Conservation (phyloP, 2,888 invertebrate species). For the Carpatolechia fugitivella region DNA sequence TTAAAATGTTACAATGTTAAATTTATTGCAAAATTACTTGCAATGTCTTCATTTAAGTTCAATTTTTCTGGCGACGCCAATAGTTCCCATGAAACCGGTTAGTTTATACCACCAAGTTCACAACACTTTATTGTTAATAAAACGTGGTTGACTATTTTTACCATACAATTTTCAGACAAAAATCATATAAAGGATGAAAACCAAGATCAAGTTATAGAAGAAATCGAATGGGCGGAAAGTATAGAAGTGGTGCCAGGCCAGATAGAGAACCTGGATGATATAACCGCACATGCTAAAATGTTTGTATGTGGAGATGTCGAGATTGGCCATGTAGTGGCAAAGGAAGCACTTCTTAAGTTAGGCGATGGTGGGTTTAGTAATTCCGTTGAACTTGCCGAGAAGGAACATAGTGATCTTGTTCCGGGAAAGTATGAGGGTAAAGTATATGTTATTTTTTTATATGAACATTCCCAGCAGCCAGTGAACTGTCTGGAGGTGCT, state of each 20-base stretch:
- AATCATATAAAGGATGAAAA: neutral
- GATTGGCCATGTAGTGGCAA: constrained; percentile 69
- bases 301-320: constrained; percentile 62
- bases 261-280: constrained; percentile 45
- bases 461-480: no score
- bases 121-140: neutral
- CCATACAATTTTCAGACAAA: neutral
- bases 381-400: constrained; percentile 76
- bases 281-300: constrained; percentile 58
- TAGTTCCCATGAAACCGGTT: constrained; percentile 26
- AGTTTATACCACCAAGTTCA: neutral
- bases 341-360: constrained; percentile 51
- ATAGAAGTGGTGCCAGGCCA: constrained; percentile 52
- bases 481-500: no score
- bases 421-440: constrained; percentile 89
- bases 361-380: constrained; percentile 49
- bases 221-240: constrained; percentile 31
- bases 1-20: neutral
- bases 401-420: constrained; percentile 85
- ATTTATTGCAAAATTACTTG: neutral
- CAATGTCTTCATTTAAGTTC: constrained; percentile 44
- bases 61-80: constrained; percentile 47
- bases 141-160: neutral
- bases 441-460: neutral
- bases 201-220: neutral